Evolutionary conservation across 2,113 vertebrate genomes (phyloP).

Genomic region (Sylvicapra grimmia): DNA sequence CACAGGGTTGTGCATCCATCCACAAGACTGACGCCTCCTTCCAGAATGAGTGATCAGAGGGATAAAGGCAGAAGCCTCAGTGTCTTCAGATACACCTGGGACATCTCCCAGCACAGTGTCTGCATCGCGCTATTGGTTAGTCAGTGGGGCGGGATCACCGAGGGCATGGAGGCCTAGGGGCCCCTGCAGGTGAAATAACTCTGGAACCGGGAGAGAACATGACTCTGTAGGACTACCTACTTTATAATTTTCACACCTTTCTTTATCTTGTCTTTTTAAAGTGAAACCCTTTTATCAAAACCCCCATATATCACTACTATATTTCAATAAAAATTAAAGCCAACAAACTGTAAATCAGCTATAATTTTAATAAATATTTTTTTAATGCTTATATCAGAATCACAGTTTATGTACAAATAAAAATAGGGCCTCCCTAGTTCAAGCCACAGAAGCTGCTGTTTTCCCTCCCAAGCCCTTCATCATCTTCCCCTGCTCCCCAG

Average conservation of each 20-base stretch:
- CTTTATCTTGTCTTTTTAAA: not conserved
- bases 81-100: not conserved
- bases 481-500: not conserved
- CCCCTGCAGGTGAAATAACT: not conserved
- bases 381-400: not conserved
- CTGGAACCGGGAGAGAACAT: not conserved
- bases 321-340: not conserved
- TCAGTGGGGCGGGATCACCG: not conserved
- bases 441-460: not conserved
- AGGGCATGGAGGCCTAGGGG: not conserved
- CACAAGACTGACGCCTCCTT: not conserved
- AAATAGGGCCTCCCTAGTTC: not conserved
- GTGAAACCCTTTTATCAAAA: not conserved
- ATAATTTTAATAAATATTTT: not conserved
- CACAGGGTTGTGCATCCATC: too few relatives aligned
- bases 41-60: not conserved
- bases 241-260: not conserved
- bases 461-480: not conserved
- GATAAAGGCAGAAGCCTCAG: not conserved
- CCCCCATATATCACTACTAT: not conserved
- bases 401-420: not conserved
- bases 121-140: accelerated
- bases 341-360: not conserved
- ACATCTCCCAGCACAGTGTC: not conserved
- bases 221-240: not conserved